Base-by-base conservation (phyloP, 2,888 invertebrate genomes). In the Phania funesta region DNA sequence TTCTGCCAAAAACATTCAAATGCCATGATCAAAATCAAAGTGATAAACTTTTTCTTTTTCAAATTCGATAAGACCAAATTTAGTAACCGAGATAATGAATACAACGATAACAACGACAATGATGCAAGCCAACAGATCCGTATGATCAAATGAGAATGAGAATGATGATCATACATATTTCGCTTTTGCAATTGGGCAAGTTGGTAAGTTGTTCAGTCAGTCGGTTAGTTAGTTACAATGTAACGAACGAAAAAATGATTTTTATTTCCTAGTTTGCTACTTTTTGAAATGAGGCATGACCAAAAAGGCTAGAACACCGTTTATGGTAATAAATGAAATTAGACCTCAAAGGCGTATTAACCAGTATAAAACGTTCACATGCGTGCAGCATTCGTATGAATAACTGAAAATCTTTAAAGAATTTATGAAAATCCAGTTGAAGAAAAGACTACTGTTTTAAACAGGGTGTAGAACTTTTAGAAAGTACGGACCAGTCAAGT, bases 281-380 rank as follows among this genome's bases (percentile, higher is more conserved):
- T 86, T 86, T 86, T 64, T 76, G 65, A 65, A 87, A 87, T 89
- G 88, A 87, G 87, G 87, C 87, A 86, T 89, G 87, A 85, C 87
- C 87, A 87, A 87, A 87, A 70, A 86, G 87, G 86, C 85, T 86
- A 83, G 84, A 84, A 87, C 85, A 85, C 88, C 88, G 84, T 88
- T 87, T 89, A 89, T 87, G 88, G 88, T 86, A 87, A 88, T 87
- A 85, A 84, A 86, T 87, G 86, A 88, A 88, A 88, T 88, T 88
- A 86, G 86, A 87, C 85, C 86, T 86, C 87, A 85, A 87, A 87
- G 65, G 71, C 76, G 56, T 60, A 80, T 62, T 35, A 60, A 74
- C 74, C 73, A 77, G 71, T 44, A 65, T 56, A 71, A 54, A 35
- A 54, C 11, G 29, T 48, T 29, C 18, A 50, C 35, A 3, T 65